A percentile compares a stretch with the other conserved stretches of the same genome.
These are phyloP conservation scores for cattle (Bos taurus) DNA, from an alignment of 2,113 vertebrate species.

Conservation along the genomic window DNA sequence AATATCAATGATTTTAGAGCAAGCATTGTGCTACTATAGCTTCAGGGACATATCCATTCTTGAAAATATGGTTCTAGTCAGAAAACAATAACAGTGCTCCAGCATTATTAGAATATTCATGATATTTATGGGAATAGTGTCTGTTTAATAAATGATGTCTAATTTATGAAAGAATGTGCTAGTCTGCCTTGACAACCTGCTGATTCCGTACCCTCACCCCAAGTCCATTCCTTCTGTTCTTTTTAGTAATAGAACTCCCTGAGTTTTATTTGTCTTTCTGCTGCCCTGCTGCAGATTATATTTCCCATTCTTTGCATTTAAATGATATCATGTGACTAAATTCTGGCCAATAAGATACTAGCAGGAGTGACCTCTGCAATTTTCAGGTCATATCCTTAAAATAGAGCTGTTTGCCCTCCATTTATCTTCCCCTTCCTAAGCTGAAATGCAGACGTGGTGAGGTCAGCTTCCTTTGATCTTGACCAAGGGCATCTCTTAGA, in stretches of 20 bases:
- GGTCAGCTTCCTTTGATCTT: neutral
- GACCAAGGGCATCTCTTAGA: neutral
- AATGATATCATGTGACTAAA: neutral
- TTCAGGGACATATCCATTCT: neutral
- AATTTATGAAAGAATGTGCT: neutral
- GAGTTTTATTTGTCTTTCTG: neutral
- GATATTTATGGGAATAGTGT: neutral
- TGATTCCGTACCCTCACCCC: accelerated
- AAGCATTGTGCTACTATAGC: neutral
- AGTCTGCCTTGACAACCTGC: neutral
- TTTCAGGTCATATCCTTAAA: slow-evolving; percentile 1
- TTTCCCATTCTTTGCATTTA: neutral
- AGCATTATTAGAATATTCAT: neutral
- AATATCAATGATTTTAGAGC: neutral
- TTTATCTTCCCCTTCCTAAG: neutral
- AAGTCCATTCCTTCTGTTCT: neutral
- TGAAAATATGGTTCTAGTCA: neutral
- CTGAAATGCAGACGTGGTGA: neutral
- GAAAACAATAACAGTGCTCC: neutral
- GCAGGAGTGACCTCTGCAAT: neutral
- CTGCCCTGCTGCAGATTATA: neutral
- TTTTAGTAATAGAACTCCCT: neutral
- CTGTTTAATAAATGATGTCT: neutral
- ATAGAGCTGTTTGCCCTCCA: neutral
- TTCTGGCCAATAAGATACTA: neutral